Conservation (phyloP, 2,113 vertebrate species). For the Triplophysa siluroides region DNA sequence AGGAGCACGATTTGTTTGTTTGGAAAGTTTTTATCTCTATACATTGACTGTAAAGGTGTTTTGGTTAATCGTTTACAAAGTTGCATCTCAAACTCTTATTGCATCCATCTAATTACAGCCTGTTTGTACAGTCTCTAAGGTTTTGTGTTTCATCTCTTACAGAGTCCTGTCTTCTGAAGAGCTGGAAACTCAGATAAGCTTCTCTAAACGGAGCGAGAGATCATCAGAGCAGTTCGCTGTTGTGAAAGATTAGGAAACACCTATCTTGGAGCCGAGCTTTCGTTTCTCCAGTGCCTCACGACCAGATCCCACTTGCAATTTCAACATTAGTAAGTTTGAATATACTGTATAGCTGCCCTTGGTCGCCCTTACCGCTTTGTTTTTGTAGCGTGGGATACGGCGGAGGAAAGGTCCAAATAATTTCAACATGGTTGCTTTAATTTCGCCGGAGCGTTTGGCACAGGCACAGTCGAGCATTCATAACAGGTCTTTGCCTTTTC, state of each 20-base stretch:
- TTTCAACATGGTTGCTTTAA: slow-evolving; percentile 43
- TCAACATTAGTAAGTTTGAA: slow-evolving; percentile 41
- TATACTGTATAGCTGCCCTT: slow-evolving; percentile 24
- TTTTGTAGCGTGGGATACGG: slow-evolving; percentile 9
- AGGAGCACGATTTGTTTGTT: no score
- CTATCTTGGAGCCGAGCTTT: slow-evolving; percentile 44
- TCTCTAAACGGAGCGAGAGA: slow-evolving; percentile 45
- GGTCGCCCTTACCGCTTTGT: slow-evolving; percentile 46
- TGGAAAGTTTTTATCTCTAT: no score
- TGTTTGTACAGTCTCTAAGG: slow-evolving; percentile 20
- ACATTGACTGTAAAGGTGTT: no score
- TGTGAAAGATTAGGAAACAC: slow-evolving; percentile 47
- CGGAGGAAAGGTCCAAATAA: slow-evolving; percentile 43
- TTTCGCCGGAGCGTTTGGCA: slow-evolving; percentile 24
- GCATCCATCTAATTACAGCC: background rate
- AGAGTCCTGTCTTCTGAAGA: slow-evolving; percentile 52
- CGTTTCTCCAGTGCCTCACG: slow-evolving; percentile 26
- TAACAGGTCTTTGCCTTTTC: background rate
- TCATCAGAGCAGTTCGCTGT: slow-evolving; percentile 19
- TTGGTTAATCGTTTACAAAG: no score
- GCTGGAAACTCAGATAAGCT: slow-evolving; percentile 58
- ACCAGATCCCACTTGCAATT: slow-evolving; percentile 49
- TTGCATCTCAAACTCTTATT: background rate
- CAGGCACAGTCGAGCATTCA: background rate
- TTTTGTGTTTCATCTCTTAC: slow-evolving; percentile 28